Percentiles rank a stretch among this genome's conserved stretches.
Evolutionary conservation across 2,113 vertebrate species (phyloP).

Genomic region (Xenopus tropicalis): DNA sequence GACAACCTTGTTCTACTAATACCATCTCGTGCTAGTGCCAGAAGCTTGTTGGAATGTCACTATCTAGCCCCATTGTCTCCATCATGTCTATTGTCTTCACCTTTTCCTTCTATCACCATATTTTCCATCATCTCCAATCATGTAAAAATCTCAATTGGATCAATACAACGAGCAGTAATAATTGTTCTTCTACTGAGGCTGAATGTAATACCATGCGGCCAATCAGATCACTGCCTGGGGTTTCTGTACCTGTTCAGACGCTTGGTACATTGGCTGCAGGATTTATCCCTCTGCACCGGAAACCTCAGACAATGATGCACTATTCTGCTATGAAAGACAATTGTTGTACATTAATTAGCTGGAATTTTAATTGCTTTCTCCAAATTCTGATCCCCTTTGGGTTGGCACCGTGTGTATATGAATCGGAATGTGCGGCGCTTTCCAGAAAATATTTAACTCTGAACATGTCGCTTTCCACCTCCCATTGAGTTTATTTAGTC

Average conservation of each 20-base stretch:
- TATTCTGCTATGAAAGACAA: constrained; percentile 17
- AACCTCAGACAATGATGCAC: constrained; percentile 12
- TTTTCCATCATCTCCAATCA: no score
- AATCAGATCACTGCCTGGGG: not conserved
- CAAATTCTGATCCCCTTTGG: constrained; percentile 2
- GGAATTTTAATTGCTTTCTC: constrained; percentile 30
- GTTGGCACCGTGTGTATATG: constrained; percentile 4
- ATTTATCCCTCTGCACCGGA: not conserved
- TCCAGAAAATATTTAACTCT: not conserved
- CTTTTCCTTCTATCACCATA: no score
- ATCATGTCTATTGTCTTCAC: no score
- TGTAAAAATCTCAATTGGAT: no score
- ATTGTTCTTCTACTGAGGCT: not conserved
- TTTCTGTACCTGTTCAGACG: not conserved
- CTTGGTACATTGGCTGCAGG: constrained; percentile 4
- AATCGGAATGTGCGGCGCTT: not conserved
- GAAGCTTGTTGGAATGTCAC: no score
- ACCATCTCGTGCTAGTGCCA: no score
- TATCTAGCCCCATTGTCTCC: no score
- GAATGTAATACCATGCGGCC: not conserved
- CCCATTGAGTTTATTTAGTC: not conserved
- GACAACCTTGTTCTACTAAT: no score
- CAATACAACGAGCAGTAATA: not conserved
- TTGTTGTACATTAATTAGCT: not conserved
- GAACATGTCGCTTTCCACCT: not conserved